Evolutionary conservation across 1,140 invertebrate genomes (phyloP), one percentile per base, ranked within the genome.

Genomic region (Drosophila nebulosa): DNA sequence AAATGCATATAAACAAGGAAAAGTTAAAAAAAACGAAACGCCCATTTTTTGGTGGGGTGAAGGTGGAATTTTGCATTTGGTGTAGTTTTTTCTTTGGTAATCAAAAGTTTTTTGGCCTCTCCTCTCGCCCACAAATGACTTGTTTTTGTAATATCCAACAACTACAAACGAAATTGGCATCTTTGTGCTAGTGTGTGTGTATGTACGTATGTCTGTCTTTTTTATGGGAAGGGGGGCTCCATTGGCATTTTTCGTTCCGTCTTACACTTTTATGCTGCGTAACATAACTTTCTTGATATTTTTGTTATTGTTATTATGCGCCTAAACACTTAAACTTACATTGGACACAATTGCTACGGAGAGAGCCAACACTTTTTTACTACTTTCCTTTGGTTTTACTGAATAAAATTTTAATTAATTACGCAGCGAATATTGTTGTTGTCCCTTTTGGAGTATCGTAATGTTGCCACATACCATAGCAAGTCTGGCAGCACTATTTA

Each of bases 341-440:
- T 68, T 74, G 36, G 60, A 72, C 52, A 74, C 70, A 32, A 14
- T 5, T 36, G 26, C 30, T 50, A 39, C 22, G 51, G 39, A 62
- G 42, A 66, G 27, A 21, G 7, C n/a, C 7, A 39, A 26, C n/a
- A 26, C 26, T 57, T 60, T 76, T 55, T 72, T 52, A 64, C 57
- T 57, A 53, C 32, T 61, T 69, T 39, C 67, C 56, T 61, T 60
- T 53, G 21, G 21, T 73, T 76, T 88, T 69, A 66, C 22, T 57
- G 24, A 74, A 74, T 74, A 74, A 67, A 46, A 46, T 10, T 60
- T 61, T 56, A 59, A 66, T 84, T 36, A 86, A 86, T 80, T 86
- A 88, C 81, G 81, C 81, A 86, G 81, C 74, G 67, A 81, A 86
- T 46, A 74, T 80, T 77, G 84, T 76, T 79, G 62, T 85, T 79